A percentile compares a stretch with the other conserved stretches of the same genome.
phyloP scores from a whole-genome alignment of 64 coral and sea anemone species.

The Stichodactyla helianthus region DNA sequence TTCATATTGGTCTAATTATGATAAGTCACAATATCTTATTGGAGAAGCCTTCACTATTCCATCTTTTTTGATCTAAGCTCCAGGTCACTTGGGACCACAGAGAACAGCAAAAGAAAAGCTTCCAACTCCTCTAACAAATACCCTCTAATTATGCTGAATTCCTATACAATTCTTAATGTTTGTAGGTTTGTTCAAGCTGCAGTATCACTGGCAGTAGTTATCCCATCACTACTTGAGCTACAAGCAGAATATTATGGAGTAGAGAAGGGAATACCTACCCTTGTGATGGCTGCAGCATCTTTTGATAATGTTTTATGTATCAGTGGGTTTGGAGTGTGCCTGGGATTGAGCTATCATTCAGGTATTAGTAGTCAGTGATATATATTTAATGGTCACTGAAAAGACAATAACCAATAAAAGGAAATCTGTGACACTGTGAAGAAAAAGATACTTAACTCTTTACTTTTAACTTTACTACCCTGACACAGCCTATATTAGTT shows the following conservation, averaged over 20 bases:
- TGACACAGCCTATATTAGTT: too few species aligned
- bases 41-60: too few species aligned
- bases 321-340: slow-evolving; percentile 89
- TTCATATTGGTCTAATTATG: too few species aligned
- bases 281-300: slow-evolving; percentile 96
- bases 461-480: too few species aligned
- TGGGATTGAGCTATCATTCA: slow-evolving; percentile 67
- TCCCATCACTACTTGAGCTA: slow-evolving; percentile 82
- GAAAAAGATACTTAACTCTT: too few species aligned
- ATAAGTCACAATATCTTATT: too few species aligned
- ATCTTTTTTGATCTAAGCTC: not conserved
- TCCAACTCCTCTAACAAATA: not conserved
- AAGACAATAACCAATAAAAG: too few species aligned
- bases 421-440: too few species aligned
- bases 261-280: slow-evolving; percentile 89
- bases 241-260: slow-evolving; percentile 86
- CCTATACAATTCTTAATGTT: not conserved
- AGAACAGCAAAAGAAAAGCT: not conserved
- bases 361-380: not conserved
- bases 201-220: slow-evolving; percentile 92
- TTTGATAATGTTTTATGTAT: slow-evolving; percentile 98
- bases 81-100: not conserved
- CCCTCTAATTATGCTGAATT: not conserved
- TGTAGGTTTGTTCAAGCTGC: slow-evolving; percentile 92
- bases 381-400: not conserved